Base-by-base conservation (phyloP, 2,113 vertebrate genomes). In the Peromyscus californicus region DNA sequence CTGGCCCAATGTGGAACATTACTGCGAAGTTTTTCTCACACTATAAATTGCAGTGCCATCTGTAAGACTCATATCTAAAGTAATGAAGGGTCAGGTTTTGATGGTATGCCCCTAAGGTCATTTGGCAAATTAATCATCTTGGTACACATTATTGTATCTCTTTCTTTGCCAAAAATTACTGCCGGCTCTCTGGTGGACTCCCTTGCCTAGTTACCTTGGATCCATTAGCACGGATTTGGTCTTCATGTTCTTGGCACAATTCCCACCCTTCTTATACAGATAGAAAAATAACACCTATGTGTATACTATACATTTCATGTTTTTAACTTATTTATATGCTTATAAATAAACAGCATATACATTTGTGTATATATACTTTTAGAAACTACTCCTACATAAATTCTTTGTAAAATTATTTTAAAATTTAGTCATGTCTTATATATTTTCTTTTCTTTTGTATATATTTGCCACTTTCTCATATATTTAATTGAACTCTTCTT, bases 21-120 rank as follows among this genome's bases (percentile, higher is more conserved):
- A 36, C 15, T 76, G 89, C 61, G 92, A 89, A 87, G 33, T 86
- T 91, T 86, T 92, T 88, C 79, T 95, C 26, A 48, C 31, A 36
- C 83, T 83, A 24, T 9, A 69, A 67, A 31, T 82, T 91, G 24
- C 74, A 72, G 31, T 94, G 61, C 70, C 74, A 82, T 39, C 42
- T 89, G 80, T 70, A 76, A 63, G 48, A n/a, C 42, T 94, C n/a
- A 48, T 39, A 42, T 54, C 48, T n/a, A 69, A 92, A 90, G 76
- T 67, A 33, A 76, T 54, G 89, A 94, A 72, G 61, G 74, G 82
- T 94, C 57, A 79, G 48, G 26, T 31, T 85, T 94, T 92, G 89
- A 95, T 42, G n/a, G 31, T 9, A 26, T 72, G 54, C 45, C 45
- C 72, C 65, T 86, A 87, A 98, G 89, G 22, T 90, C 80, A 76